Conservation (phyloP, 2,797 vertebrate species). For the Esox masquinongy region DNA sequence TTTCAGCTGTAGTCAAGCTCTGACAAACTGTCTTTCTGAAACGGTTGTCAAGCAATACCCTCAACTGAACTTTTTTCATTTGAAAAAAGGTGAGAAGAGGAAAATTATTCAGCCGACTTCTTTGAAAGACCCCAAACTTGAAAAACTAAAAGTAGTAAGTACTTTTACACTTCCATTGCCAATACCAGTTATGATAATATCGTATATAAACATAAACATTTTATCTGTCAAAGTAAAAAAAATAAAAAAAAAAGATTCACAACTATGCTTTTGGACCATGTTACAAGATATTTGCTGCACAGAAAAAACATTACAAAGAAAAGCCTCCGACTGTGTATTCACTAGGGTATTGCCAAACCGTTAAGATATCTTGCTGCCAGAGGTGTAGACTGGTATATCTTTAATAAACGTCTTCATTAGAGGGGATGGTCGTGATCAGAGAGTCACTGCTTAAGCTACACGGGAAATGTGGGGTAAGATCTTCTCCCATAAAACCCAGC, state of each 20-base stretch:
- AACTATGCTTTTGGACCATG: neutral
- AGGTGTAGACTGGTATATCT: slow-evolving; percentile 55
- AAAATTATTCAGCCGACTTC: slow-evolving; percentile 79
- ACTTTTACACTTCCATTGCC: neutral
- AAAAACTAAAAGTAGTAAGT: slow-evolving; percentile 81
- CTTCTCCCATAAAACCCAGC: no score
- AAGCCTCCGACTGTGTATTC: slow-evolving; percentile 10
- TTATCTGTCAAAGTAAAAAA: slow-evolving; percentile 3
- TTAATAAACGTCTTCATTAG: slow-evolving; percentile 64
- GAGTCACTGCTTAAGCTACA: slow-evolving; percentile 4
- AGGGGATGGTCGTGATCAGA: slow-evolving; percentile 49
- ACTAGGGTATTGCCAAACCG: slow-evolving; percentile 44
- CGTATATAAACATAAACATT: neutral
- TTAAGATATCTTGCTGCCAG: slow-evolving; percentile 37
- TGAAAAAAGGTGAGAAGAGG: slow-evolving; percentile 75
- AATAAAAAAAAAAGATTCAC: neutral
- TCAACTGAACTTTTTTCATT: neutral
- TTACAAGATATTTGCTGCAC: slow-evolving; percentile 30
- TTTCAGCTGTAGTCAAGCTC: neutral
- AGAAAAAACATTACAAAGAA: slow-evolving; percentile 42
- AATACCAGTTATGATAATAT: neutral
- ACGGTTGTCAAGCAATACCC: neutral
- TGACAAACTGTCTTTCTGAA: neutral
- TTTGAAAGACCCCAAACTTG: slow-evolving; percentile 75
- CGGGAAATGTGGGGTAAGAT: slow-evolving; percentile 27